Evolutionary conservation across 2,113 vertebrate species (phyloP).

Genomic region (Myanophis thanlyinensis): DNA sequence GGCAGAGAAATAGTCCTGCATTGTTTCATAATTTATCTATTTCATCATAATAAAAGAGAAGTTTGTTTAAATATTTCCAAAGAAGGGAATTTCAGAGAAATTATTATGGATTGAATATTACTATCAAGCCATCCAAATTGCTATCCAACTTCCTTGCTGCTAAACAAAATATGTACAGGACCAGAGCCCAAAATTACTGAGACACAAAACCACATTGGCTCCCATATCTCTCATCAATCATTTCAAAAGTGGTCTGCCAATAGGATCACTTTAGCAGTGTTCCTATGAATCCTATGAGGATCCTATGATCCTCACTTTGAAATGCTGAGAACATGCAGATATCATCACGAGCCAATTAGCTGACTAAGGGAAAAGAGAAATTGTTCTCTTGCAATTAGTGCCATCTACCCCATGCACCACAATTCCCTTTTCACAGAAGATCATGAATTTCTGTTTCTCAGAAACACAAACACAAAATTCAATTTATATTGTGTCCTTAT

Average conservation of each 20-base stretch:
- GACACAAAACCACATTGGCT: not conserved
- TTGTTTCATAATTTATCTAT: not conserved
- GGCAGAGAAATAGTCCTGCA: not conserved
- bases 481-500: not conserved
- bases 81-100: not conserved
- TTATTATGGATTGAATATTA: not conserved
- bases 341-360: not conserved
- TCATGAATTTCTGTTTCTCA: not conserved
- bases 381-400: not conserved
- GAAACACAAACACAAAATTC: not conserved
- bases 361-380: not conserved
- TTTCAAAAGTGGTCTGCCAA: not conserved
- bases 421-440: not conserved
- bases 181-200: not conserved
- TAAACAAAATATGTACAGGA: not conserved
- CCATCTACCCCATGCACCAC: not conserved
- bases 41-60: not conserved
- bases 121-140: not conserved
- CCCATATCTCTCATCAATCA: not conserved
- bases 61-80: not conserved
- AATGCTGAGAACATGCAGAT: not conserved
- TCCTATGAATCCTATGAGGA: too few relatives aligned
- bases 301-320: too few relatives aligned
- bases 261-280: not conserved
- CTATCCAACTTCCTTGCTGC: not conserved